phyloP scores from a whole-genome alignment of 2,113 vertebrate genomes.

The Globicephala melas region DNA sequence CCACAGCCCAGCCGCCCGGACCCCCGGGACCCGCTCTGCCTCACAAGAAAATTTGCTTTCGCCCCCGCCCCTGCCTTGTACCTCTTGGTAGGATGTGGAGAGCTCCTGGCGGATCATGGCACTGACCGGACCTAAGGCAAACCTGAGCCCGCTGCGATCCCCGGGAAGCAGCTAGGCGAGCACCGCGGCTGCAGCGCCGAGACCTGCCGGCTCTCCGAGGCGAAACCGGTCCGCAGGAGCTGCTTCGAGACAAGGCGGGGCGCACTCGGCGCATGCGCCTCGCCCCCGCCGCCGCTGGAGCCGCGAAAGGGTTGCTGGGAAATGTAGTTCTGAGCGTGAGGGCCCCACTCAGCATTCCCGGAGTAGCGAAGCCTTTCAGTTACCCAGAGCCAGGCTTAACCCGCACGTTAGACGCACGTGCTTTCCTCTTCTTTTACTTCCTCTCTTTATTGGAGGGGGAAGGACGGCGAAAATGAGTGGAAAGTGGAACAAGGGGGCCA shows the following conservation, averaged over 20 bases:
- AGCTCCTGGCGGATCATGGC: slow-evolving; percentile 86
- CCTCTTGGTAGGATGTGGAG: slow-evolving; percentile 89
- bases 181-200: accelerated
- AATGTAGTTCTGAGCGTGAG: slow-evolving; percentile 47
- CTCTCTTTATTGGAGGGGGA: not conserved
- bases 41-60: not conserved
- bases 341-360: accelerated
- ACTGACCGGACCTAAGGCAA: not conserved
- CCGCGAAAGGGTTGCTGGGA: slow-evolving; percentile 28
- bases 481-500: not conserved
- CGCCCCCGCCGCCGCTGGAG: accelerated
- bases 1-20: not conserved
- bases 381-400: no score
- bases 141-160: not conserved
- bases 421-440: not conserved
- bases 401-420: not conserved
- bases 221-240: no score
- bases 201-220: not conserved
- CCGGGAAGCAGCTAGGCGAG: no score
- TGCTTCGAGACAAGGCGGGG: not conserved
- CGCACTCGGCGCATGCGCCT: slow-evolving; percentile 26
- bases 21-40: not conserved
- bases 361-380: accelerated
- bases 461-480: not conserved
- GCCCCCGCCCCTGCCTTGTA: slow-evolving; percentile 62